Conservation (phyloP, 2,113 vertebrate genomes). For the Isurus oxyrinchus region DNA sequence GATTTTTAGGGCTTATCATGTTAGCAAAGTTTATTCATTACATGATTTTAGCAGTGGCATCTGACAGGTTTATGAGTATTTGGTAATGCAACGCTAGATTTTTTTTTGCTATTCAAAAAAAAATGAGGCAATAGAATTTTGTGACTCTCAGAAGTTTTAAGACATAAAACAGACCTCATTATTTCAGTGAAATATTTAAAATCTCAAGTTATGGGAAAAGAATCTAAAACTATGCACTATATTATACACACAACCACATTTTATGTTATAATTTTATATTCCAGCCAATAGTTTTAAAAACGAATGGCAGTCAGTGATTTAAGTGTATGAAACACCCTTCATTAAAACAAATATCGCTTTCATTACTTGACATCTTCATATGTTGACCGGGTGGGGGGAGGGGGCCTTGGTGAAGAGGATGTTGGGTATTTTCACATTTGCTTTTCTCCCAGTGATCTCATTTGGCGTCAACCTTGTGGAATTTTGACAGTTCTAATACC, state of each 20-base stretch:
- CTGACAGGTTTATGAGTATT: conserved; percentile 24
- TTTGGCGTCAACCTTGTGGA: neutral
- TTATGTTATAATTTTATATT: neutral
- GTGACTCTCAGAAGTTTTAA: neutral
- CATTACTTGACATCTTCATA: neutral
- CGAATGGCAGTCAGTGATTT: neutral
- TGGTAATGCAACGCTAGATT: neutral
- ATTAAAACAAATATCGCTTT: neutral
- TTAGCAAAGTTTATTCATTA: conserved; percentile 7
- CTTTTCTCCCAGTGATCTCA: neutral
- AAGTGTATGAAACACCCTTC: neutral
- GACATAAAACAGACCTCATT: neutral
- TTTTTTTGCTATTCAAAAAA: neutral
- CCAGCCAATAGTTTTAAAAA: neutral
- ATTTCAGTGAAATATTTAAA: neutral
- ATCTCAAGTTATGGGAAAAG: neutral
- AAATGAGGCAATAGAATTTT: neutral
- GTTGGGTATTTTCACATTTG: neutral
- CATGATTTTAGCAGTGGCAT: neutral
- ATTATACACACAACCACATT: neutral
- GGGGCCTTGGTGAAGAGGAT: neutral
- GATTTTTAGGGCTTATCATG: neutral
- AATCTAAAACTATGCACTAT: neutral
- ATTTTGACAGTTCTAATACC: neutral
- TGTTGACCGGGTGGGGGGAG: neutral